Percentiles rank a stretch among this genome's conserved stretches.
phyloP scores from a whole-genome alignment of 2,797 vertebrate species.

The Botia almorhae region DNA sequence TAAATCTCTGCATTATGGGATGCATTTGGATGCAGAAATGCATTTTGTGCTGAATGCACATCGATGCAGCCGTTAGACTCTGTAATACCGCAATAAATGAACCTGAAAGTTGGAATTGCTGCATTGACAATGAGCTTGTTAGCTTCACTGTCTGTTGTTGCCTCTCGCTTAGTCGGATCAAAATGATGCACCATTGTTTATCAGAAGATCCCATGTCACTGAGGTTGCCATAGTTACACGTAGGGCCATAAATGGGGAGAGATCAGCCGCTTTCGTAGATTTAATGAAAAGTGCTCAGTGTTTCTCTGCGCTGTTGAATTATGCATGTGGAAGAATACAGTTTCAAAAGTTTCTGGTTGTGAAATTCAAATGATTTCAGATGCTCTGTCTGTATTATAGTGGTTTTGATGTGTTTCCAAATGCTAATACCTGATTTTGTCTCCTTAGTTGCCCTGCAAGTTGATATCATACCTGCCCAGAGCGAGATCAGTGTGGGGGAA shows the following conservation, averaged over 20 bases:
- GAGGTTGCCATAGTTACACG: slow-evolving; percentile 53
- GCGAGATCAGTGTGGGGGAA: slow-evolving; percentile 96
- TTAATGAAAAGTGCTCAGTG: slow-evolving; percentile 51
- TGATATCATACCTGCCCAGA: slow-evolving; percentile 91
- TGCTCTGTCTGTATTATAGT: background rate
- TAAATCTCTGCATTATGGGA: slow-evolving; percentile 20
- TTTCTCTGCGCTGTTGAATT: slow-evolving; percentile 31
- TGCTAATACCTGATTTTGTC: slow-evolving; percentile 1
- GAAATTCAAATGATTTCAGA: background rate
- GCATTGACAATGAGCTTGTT: slow-evolving; percentile 34
- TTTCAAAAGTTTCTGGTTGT: slow-evolving; percentile 27
- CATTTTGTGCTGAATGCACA: slow-evolving; percentile 15
- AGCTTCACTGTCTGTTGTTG: slow-evolving; percentile 27
- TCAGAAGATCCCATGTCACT: slow-evolving; percentile 31
- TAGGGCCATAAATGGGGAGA: slow-evolving; percentile 38
- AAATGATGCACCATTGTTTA: slow-evolving; percentile 36
- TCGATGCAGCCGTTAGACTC: background rate
- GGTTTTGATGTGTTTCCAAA: slow-evolving; percentile 21
- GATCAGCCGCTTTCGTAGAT: slow-evolving; percentile 46
- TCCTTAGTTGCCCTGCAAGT: slow-evolving; percentile 90
- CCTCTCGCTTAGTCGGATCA: slow-evolving; percentile 26
- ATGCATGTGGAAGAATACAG: slow-evolving; percentile 34
- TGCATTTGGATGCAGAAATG: slow-evolving; percentile 6
- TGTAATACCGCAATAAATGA: slow-evolving; percentile 17
- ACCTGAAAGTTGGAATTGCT: slow-evolving; percentile 18